A percentile compares a stretch with the other conserved stretches of the same genome.
phyloP scores from a whole-genome alignment of 2,888 invertebrate species.

The Keiferia lycopersicella region DNA sequence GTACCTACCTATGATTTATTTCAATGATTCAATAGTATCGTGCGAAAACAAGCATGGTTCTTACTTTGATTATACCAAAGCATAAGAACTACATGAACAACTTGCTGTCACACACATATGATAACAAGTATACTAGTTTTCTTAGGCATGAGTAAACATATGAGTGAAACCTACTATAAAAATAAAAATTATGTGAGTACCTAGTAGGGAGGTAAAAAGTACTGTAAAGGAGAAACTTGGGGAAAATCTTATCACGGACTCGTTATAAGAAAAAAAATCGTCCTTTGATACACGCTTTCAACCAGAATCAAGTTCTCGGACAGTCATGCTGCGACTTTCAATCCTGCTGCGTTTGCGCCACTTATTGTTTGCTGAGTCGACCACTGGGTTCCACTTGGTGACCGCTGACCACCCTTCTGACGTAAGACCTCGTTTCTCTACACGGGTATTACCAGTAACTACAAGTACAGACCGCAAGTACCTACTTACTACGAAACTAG shows the following conservation, averaged over 20 bases:
- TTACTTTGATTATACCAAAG: neutral
- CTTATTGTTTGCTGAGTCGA: too few relatives aligned
- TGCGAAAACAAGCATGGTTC: constrained; percentile 1
- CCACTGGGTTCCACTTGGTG: neutral
- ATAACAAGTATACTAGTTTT: too few relatives aligned
- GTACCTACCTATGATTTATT: neutral
- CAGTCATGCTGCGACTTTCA: constrained; percentile 44
- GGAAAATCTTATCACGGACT: too few relatives aligned
- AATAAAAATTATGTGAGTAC: too few relatives aligned
- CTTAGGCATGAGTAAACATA: too few relatives aligned
- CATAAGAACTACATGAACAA: too few relatives aligned
- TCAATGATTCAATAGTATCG: neutral
- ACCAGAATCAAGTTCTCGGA: constrained; percentile 29
- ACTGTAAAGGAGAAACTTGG: too few relatives aligned
- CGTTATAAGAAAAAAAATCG: too few relatives aligned
- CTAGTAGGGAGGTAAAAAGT: too few relatives aligned
- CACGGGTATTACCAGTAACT: neutral
- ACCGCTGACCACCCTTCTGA: constrained; percentile 5
- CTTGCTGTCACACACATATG: too few relatives aligned
- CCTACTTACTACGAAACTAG: constrained; percentile 33
- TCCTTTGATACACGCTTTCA: too few relatives aligned
- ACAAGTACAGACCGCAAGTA: constrained; percentile 35
- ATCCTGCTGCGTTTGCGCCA: neutral
- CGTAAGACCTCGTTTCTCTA: constrained; percentile 12
- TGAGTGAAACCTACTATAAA: too few relatives aligned